A percentile compares a stretch with the other conserved stretches of the same genome.
Conservation (phyloP, 2,113 vertebrate species). For the Rhinoderma darwinii region DNA sequence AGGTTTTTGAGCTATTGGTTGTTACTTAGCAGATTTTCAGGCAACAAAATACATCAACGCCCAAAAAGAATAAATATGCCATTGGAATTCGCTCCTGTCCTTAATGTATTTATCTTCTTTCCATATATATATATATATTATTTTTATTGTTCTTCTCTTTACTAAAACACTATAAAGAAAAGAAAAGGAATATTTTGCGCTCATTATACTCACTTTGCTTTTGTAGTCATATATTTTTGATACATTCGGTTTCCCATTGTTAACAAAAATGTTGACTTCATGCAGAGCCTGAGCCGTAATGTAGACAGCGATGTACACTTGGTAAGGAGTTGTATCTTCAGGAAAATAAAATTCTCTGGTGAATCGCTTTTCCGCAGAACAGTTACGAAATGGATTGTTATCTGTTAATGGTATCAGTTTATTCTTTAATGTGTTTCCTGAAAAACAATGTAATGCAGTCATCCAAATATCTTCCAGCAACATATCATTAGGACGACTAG, state of each 20-base stretch:
- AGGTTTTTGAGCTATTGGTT: no score
- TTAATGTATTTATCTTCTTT: no score
- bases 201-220: no score
- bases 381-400: background rate
- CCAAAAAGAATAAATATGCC: no score
- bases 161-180: no score
- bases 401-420: background rate
- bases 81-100: no score
- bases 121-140: no score
- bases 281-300: background rate
- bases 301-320: background rate
- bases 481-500: background rate
- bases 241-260: background rate
- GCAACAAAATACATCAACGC: no score
- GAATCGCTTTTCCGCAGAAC: background rate
- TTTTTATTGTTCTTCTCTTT: no score
- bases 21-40: no score
- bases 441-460: background rate
- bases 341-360: background rate
- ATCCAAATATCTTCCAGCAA: conserved; percentile 2
- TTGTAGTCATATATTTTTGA: no score
- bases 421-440: background rate
- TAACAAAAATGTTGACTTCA: background rate
- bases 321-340: background rate
- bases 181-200: no score